Evolutionary conservation across 1,140 invertebrate genomes (phyloP).

Genomic region (Drosophila serrata): DNA sequence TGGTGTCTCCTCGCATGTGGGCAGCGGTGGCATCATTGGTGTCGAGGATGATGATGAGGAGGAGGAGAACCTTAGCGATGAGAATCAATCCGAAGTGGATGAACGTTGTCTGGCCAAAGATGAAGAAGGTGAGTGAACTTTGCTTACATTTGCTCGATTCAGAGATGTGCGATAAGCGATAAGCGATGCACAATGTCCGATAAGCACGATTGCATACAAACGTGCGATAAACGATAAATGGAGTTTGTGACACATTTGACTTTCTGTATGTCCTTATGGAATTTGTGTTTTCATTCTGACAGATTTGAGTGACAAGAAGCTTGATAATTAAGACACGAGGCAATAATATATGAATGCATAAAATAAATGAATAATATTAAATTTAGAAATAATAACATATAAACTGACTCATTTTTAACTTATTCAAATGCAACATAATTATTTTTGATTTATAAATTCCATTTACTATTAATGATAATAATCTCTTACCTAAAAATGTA

Average conservation of each 20-base stretch:
- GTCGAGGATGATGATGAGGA: conserved; percentile 88
- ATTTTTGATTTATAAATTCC: background rate
- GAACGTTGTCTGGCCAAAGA: conserved; percentile 90
- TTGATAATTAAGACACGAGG: conserved; percentile 61
- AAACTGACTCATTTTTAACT: too few relatives aligned
- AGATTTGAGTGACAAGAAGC: conserved; percentile 82
- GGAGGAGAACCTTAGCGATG: conserved; percentile 94
- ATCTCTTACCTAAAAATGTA: background rate
- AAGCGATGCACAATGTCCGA: conserved; percentile 26
- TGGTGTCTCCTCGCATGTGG: conserved; percentile 80
- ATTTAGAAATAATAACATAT: too few relatives aligned
- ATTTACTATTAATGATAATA: background rate
- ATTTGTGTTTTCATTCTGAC: conserved; percentile 86
- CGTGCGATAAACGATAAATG: conserved; percentile 41
- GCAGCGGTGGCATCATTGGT: conserved; percentile 87
- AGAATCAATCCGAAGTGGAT: conserved; percentile 88
- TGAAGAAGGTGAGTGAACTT: conserved; percentile 90
- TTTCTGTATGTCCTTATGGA: conserved; percentile 16
- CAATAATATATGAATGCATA: background rate
- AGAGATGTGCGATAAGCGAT: conserved; percentile 30
- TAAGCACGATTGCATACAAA: background rate
- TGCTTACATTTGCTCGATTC: conserved; percentile 19
- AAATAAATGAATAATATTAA: background rate
- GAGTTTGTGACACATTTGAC: conserved; percentile 31
- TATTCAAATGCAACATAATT: background rate